These are phyloP conservation scores for Macropis europaea DNA, from an alignment of 2,888 invertebrate genomes.

Conservation along the genomic window DNA sequence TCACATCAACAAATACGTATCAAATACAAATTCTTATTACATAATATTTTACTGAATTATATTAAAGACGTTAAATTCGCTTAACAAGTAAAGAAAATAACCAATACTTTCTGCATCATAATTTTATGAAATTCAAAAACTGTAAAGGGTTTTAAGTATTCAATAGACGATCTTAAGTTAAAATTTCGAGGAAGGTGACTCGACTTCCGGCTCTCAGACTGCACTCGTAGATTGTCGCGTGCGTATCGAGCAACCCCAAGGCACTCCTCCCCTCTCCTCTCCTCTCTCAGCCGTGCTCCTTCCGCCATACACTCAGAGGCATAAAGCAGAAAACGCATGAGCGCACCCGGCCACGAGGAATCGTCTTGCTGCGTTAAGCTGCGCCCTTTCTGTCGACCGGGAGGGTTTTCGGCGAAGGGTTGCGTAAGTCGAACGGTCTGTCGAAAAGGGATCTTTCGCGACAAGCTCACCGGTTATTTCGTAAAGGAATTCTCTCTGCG, in stretches of 20 bases:
- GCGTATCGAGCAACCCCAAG: background rate
- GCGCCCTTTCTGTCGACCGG: constrained; percentile 32
- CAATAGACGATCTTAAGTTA: too few species aligned
- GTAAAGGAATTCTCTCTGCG: constrained; percentile 56
- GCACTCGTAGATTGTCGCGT: constrained; percentile 26
- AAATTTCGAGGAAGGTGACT: constrained; percentile 43
- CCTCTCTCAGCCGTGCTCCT: constrained; percentile 16
- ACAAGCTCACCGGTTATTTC: constrained; percentile 47
- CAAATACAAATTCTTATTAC: too few species aligned
- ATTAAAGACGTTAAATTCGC: too few species aligned
- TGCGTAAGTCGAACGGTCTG: constrained; percentile 44
- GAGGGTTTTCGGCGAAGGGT: constrained; percentile 45
- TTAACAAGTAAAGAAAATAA: too few species aligned
- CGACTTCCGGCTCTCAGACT: constrained; percentile 40
- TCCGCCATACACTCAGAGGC: constrained; percentile 44
- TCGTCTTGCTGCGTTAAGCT: constrained; percentile 48
- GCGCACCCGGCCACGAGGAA: constrained; percentile 55
- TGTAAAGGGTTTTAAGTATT: too few species aligned
- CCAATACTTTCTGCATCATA: too few species aligned
- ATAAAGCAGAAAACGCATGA: constrained; percentile 61
- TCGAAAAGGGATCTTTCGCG: constrained; percentile 47
- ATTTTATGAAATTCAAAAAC: too few species aligned
- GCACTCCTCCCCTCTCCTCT: background rate
- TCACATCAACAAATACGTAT: too few species aligned
- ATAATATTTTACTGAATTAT: too few species aligned